Percentiles rank a stretch among this genome's conserved stretches.
phyloP scores from a whole-genome alignment of 2,888 invertebrate species.

The Aspidapion aeneum region DNA sequence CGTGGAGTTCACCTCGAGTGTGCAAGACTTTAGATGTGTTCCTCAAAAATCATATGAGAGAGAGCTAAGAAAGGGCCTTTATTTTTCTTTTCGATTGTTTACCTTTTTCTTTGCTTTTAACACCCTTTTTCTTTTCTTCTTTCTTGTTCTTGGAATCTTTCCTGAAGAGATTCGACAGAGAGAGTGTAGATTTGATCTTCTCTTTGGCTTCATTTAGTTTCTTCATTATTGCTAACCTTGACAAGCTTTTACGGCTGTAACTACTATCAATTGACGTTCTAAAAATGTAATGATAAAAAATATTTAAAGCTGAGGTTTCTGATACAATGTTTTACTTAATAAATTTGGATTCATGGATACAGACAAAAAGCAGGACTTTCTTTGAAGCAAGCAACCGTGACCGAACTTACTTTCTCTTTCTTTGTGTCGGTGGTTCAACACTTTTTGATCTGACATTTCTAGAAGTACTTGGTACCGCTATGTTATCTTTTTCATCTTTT shows the following conservation, averaged over 20 bases:
- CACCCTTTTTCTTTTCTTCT: conserved; percentile 18
- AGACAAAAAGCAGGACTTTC: too few species aligned
- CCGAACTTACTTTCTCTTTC: background rate
- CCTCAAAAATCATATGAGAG: too few species aligned
- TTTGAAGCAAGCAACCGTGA: too few species aligned
- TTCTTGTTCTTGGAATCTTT: conserved; percentile 25
- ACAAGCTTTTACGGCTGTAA: conserved; percentile 39
- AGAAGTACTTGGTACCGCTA: background rate
- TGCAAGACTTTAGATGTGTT: too few species aligned
- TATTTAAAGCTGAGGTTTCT: too few species aligned
- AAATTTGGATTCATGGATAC: too few species aligned
- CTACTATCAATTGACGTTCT: conserved; percentile 38
- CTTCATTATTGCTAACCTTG: conserved; percentile 37
- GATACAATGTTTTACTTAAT: too few species aligned
- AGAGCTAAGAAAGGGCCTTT: too few species aligned
- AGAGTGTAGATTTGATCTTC: conserved; percentile 39
- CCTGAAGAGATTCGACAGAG: conserved; percentile 21
- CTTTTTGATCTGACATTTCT: background rate
- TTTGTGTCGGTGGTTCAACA: background rate
- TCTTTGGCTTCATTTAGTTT: conserved; percentile 41
- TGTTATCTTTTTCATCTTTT: background rate
- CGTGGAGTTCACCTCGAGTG: too few species aligned
- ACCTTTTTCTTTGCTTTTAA: conserved; percentile 23
- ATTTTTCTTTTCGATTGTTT: conserved; percentile 23
- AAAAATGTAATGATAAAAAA: background rate